Conservation (phyloP, 53 echinoderm and acorn worm species). For the Patiria pectinifera region DNA sequence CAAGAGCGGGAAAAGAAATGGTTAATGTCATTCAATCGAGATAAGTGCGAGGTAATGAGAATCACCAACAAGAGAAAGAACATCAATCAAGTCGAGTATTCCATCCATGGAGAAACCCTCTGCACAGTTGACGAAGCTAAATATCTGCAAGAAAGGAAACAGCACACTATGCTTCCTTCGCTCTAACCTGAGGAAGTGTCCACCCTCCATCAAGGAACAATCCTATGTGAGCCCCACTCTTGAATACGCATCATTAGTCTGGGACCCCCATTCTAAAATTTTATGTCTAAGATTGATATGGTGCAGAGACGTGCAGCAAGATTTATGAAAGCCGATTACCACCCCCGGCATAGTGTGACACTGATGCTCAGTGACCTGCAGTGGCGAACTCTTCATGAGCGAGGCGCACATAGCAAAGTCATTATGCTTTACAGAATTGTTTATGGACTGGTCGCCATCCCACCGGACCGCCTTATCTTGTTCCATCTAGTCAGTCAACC, state of each 20-base stretch:
- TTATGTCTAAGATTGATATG: slow-evolving; percentile 40
- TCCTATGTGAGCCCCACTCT: slow-evolving; percentile 36
- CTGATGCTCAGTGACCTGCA: too few relatives aligned
- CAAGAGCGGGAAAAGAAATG: too few relatives aligned
- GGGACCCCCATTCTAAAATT: too few relatives aligned
- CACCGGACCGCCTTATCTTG: slow-evolving; percentile 12
- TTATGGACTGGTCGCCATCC: slow-evolving; percentile 57
- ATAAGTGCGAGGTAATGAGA: too few relatives aligned
- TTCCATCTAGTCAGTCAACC: slow-evolving; percentile 3
- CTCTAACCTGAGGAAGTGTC: slow-evolving; percentile 53
- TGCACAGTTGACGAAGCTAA: too few relatives aligned
- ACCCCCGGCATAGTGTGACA: slow-evolving; percentile 31
- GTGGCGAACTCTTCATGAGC: slow-evolving; percentile 19
- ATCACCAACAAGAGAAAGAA: too few relatives aligned
- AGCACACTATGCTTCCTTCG: slow-evolving; percentile 58
- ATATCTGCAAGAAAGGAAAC: slow-evolving; percentile 42
- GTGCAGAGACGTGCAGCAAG: slow-evolving; percentile 57
- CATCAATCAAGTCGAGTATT: slow-evolving; percentile 31
- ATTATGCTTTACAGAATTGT: slow-evolving; percentile 51
- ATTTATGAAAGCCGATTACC: slow-evolving; percentile 48
- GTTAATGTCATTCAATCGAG: too few relatives aligned
- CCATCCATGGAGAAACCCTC: slow-evolving; percentile 18
- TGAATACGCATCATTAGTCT: slow-evolving; percentile 55
- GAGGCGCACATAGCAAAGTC: not conserved
- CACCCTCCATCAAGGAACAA: slow-evolving; percentile 43